Evolutionary conservation across 2,888 invertebrate genomes (phyloP).

Genomic region (Cantharis flavilabris): DNA sequence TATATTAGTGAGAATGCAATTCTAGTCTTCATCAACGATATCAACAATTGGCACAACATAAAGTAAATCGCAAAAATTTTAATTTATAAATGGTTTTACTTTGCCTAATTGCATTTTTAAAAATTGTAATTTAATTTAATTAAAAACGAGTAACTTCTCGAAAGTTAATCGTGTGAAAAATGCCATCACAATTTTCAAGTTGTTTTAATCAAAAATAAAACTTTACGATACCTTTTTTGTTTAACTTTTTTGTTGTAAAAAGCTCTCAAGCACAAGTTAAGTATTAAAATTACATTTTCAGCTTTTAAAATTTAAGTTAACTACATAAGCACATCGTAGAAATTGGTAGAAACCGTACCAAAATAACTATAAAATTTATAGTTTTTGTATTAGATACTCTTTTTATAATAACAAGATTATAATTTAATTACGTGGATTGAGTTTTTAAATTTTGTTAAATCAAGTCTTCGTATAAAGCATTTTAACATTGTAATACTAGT

Average conservation of each 20-base stretch:
- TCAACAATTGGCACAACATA: too few relatives aligned
- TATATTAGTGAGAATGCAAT: too few relatives aligned
- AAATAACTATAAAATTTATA: neutral
- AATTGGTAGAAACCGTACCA: neutral
- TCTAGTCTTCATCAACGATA: too few relatives aligned
- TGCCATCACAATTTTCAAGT: neutral
- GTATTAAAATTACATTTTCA: neutral
- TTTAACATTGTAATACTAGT: neutral
- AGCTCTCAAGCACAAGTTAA: neutral
- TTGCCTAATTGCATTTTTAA: neutral
- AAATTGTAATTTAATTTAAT: neutral
- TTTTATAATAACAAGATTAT: neutral
- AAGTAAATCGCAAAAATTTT: neutral
- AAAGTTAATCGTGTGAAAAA: neutral
- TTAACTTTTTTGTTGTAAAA: neutral
- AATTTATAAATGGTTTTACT: neutral
- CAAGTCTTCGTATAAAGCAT: neutral
- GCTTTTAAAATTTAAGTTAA: neutral
- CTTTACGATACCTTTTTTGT: neutral
- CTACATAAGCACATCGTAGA: neutral
- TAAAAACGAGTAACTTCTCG: neutral
- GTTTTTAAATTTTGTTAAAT: neutral
- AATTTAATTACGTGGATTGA: neutral
- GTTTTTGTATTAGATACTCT: neutral
- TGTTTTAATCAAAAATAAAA: neutral